phyloP scores from a whole-genome alignment of 2,797 vertebrate species.

The Cyprinella venusta region DNA sequence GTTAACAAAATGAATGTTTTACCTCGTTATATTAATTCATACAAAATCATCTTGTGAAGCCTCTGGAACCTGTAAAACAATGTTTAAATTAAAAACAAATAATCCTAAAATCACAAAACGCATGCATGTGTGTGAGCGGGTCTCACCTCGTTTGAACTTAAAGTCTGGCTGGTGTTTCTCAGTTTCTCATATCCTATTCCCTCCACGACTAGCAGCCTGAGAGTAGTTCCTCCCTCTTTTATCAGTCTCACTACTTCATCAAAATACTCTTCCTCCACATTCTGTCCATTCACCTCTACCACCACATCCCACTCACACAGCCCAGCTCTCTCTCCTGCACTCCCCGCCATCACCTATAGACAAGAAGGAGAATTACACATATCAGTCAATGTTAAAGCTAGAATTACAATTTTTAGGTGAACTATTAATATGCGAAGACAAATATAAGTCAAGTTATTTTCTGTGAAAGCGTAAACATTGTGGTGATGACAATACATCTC shows the following conservation, averaged over 20 bases:
- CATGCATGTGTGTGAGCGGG: neutral
- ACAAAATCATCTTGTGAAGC: constrained; percentile 51
- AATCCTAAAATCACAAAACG: neutral
- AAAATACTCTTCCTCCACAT: constrained; percentile 64
- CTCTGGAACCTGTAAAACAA: constrained; percentile 52
- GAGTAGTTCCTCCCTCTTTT: constrained; percentile 57
- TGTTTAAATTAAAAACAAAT: neutral
- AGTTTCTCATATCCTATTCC: constrained; percentile 53
- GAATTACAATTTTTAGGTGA: neutral
- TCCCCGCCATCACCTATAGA: constrained; percentile 69
- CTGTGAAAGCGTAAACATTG: neutral
- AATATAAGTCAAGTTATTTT: neutral
- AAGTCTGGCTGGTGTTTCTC: constrained; percentile 38
- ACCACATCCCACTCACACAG: constrained; percentile 71
- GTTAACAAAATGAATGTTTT: neutral
- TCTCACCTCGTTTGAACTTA: constrained; percentile 54
- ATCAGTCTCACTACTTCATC: constrained; percentile 68
- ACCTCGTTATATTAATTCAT: constrained; percentile 18
- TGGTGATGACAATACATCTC: neutral
- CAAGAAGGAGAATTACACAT: constrained; percentile 4
- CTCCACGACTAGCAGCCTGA: constrained; percentile 66
- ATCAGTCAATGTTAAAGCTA: neutral
- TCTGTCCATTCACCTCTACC: constrained; percentile 74
- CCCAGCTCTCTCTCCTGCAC: constrained; percentile 69
- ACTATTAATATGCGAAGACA: neutral